Base-by-base conservation (phyloP, 2,797 vertebrate genomes). In the Danio jaintianensis region DNA sequence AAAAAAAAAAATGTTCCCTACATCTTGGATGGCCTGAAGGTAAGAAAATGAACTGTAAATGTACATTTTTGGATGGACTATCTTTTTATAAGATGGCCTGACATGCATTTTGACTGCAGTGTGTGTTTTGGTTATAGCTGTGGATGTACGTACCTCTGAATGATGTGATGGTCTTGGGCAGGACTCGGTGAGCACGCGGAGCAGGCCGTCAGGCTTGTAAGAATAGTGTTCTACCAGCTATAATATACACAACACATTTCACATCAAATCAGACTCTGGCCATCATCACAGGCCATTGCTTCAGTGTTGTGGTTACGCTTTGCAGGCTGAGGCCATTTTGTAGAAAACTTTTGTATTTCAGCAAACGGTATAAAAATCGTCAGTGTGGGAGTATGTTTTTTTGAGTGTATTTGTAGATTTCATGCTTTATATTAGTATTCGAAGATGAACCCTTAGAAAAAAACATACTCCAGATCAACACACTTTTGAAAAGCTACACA, bases 201-300 rank as follows among this genome's bases (percentile, higher is more conserved):
- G 89, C 16, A 99, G 92, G 43, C 98, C 98, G 13, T 99, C 98
- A 22, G 97, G 93, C 89, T 99, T 99, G 87, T 98, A 98, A 0
- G 96, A 98, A 89, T 99, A 99, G 88, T 99, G 97, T 78, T 99
- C 98, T 62, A 99, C 96, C 85, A 99, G 89, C 98, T 99, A 84
- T 85, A 85, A 42, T 15, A 50, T 10, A 48, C 42, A 81, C 42
- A 81, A 56, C 29, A 79, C 48, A 9, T 36, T 77, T 40, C 42
- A 64, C 22, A 62, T 79, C n/a, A 6, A 70, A 16, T 42, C 38
- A 53, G 22, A 63, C 53, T 36, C 48, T 72, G 18, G 52, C 4
- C 59, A 56, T 56, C 64, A 67, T 13, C 53, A 29, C 40, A 36
- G 62, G 1, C 45, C 20, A 45, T 36, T 45, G 67, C 40, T 58